phyloP scores from a whole-genome alignment of 2,113 vertebrate genomes.

The Coptodon bakossiorum region DNA sequence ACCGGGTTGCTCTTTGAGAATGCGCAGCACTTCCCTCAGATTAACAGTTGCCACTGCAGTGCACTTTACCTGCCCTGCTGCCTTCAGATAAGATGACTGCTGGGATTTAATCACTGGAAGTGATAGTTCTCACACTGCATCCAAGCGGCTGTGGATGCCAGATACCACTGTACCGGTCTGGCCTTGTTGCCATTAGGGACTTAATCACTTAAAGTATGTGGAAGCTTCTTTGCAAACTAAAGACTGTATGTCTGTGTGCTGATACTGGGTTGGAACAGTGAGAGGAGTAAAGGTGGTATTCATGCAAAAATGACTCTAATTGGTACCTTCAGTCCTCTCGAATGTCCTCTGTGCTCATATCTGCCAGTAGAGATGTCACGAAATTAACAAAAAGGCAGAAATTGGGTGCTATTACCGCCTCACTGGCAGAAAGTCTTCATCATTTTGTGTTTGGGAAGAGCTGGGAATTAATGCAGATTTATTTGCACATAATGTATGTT shows the following conservation, averaged over 20 bases:
- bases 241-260: background rate
- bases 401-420: background rate
- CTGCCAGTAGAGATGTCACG: background rate
- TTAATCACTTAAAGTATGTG: constrained; percentile 5
- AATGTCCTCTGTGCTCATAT: background rate
- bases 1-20: constrained; percentile 18
- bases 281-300: background rate
- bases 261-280: background rate
- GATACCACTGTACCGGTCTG: constrained; percentile 2
- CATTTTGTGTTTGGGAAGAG: background rate
- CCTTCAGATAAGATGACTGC: constrained; percentile 47
- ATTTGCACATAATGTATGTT: background rate
- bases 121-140: constrained; percentile 10
- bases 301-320: background rate
- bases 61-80: constrained; percentile 44
- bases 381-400: background rate
- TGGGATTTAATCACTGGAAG: constrained; percentile 42
- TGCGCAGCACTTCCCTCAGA: constrained; percentile 34
- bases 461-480: background rate
- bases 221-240: constrained; percentile 17
- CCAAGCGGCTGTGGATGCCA: constrained; percentile 21
- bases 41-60: constrained; percentile 10
- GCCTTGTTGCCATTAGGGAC: background rate
- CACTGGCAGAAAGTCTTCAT: background rate
- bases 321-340: background rate